Conservation (phyloP, 2,888 invertebrate species). For the Lingula anatina region DNA sequence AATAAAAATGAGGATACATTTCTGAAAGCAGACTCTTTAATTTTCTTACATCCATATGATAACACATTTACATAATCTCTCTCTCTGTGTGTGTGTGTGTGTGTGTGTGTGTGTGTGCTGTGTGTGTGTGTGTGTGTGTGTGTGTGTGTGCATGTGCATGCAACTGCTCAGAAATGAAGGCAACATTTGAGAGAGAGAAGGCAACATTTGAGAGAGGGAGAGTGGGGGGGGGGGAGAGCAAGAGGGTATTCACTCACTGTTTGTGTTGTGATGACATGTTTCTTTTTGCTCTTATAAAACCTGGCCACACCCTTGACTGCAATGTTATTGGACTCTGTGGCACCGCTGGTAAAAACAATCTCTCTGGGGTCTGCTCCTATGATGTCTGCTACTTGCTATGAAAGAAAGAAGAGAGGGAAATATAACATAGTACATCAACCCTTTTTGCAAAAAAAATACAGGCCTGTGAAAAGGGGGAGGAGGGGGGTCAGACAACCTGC, state of each 20-base stretch:
- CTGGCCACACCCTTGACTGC: slow-evolving; percentile 93
- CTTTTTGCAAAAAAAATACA: background rate
- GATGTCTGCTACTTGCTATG: slow-evolving; percentile 75
- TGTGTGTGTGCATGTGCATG: too few relatives aligned
- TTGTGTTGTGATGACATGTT: slow-evolving; percentile 94
- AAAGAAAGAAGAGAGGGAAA: slow-evolving; percentile 9
- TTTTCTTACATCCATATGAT: too few relatives aligned
- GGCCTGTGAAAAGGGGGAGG: too few relatives aligned
- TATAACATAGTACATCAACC: background rate
- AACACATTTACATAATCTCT: background rate
- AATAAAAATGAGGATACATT: too few relatives aligned
- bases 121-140: too few relatives aligned
- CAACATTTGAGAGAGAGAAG: too few relatives aligned
- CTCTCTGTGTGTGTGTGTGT: background rate
- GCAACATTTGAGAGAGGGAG: too few relatives aligned
- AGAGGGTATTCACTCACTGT: slow-evolving; percentile 68
- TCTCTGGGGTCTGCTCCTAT: slow-evolving; percentile 95
- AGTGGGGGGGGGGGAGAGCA: too few relatives aligned
- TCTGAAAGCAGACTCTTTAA: too few relatives aligned
- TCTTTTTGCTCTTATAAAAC: slow-evolving; percentile 89
- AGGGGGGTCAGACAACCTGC: too few relatives aligned
- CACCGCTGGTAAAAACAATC: slow-evolving; percentile 97
- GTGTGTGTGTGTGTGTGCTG: too few relatives aligned
- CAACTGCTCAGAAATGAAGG: too few relatives aligned
- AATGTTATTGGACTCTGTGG: slow-evolving; percentile 98